Base-by-base conservation (phyloP, 2,888 invertebrate species). In the Melipona beecheii region DNA sequence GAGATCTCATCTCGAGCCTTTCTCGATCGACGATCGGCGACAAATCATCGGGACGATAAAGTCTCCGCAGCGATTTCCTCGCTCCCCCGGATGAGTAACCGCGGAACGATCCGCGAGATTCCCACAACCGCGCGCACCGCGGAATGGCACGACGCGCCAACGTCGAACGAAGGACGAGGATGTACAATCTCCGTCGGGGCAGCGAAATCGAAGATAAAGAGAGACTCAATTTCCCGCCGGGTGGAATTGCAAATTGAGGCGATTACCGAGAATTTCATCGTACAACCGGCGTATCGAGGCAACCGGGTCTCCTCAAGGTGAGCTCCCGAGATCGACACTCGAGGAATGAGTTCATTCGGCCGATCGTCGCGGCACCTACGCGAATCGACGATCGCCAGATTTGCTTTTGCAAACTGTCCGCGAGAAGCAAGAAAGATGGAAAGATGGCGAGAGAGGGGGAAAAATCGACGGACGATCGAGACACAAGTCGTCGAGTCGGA, bases 401-500 rank as follows among this genome's bases (percentile, higher is more conserved):
- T 78, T 21, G 31, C 36, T 24, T 72, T 72, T 68, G 71, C 85
- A 74, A 75, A 68, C 78, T 85, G 86, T 78, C 82, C 90, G 88
- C 89, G 89, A 84, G 84, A 87, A 90, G 89, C 85, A 79, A 84
- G 64, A 78, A n/a, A n/a, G n/a, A 83, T 76, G 77, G 71, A 80
- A 69, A 65, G 81, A 62, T 50, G 64, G 27, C 27, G 50, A 43
- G 43, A 52, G 60, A 52, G 36, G 52, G 65, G 31, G 80, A 85
- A 86, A 87, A 88, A 54, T 79, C 78, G 83, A 78, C 81, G 71
- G 69, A 19, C 19, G 62, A 68, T 21, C n/a, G 54, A 24, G 13
- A 56, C 68, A 54, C 68, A 31, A 69, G 82, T 77, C 17, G 82
- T 77, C 17, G 64, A 71, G 60, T 50, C 64, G 58, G 50, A 43